Evolutionary conservation across 2,113 vertebrate species (phyloP).

Genomic region (Calyptommatus sinebrachiatus): DNA sequence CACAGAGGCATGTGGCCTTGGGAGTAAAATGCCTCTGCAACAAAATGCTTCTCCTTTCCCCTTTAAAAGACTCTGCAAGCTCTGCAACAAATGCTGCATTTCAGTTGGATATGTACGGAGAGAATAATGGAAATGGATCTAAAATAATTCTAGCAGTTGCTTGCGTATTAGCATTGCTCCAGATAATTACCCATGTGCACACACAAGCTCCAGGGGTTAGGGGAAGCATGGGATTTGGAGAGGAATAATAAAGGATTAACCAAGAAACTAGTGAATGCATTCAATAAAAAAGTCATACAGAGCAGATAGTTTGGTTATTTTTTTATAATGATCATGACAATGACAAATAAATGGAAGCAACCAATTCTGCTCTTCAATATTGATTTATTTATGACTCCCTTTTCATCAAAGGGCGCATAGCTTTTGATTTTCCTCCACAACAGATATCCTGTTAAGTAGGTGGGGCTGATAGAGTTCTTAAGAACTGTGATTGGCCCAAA

Average conservation of each 20-base stretch:
- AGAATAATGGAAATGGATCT: constrained; percentile 27
- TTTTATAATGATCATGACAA: constrained; percentile 65
- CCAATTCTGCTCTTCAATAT: constrained; percentile 67
- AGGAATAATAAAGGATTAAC: constrained; percentile 82
- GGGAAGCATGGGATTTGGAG: constrained; percentile 71
- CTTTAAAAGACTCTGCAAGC: not conserved
- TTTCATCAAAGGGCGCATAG: too few species aligned
- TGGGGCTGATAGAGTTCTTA: too few species aligned
- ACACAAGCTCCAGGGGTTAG: constrained; percentile 30
- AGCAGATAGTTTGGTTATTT: constrained; percentile 70
- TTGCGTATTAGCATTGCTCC: constrained; percentile 65
- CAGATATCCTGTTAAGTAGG: too few species aligned
- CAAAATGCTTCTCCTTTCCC: not conserved
- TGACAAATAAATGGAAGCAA: constrained; percentile 78
- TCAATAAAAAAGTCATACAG: constrained; percentile 78
- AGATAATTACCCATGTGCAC: constrained; percentile 64
- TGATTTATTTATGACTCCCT: too few species aligned
- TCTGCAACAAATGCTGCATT: not conserved
- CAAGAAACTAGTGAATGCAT: constrained; percentile 77
- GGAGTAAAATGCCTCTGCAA: not conserved
- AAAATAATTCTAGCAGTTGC: constrained; percentile 45
- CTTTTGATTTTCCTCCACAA: too few species aligned
- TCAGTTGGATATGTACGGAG: not conserved
- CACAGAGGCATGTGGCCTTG: not conserved
- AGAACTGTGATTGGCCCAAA: too few species aligned